A percentile compares a stretch with the other conserved stretches of the same genome.
These are phyloP conservation scores for Andrena camellia DNA, from an alignment of 2,888 invertebrate genomes.

Conservation along the genomic window DNA sequence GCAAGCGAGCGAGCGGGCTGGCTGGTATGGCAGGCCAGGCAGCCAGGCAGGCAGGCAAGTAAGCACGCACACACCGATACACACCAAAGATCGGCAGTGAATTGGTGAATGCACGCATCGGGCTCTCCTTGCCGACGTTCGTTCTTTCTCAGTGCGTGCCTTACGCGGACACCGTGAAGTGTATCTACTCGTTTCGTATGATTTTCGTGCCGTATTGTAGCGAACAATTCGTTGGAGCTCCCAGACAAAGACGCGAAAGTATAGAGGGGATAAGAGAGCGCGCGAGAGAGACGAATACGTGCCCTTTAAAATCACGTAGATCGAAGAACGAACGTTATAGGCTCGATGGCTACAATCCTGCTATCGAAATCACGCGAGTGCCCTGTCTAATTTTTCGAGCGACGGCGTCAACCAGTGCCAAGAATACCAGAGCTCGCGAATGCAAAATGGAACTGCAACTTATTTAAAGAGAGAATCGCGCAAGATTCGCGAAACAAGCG, in stretches of 20 bases:
- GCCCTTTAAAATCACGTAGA: slow-evolving; percentile 13
- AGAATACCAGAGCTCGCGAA: slow-evolving; percentile 42
- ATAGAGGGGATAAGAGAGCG: neutral
- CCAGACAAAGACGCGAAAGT: neutral
- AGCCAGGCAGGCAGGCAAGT: slow-evolving; percentile 5
- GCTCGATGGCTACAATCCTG: slow-evolving; percentile 3
- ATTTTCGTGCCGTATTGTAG: slow-evolving; percentile 61
- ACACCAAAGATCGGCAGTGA: slow-evolving; percentile 59
- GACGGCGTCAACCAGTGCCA: slow-evolving; percentile 36
- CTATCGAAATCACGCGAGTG: slow-evolving; percentile 39
- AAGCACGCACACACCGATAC: slow-evolving; percentile 41
- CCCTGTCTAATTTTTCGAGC: slow-evolving; percentile 38
- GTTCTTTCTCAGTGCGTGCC: slow-evolving; percentile 78
- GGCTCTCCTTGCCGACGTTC: slow-evolving; percentile 63
- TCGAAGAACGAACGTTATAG: neutral
- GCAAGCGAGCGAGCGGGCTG: slow-evolving; percentile 10
- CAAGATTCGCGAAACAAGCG: neutral
- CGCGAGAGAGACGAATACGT: neutral
- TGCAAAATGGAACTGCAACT: slow-evolving; percentile 15
- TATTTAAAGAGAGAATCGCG: slow-evolving; percentile 1
- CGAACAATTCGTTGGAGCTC: slow-evolving; percentile 11
- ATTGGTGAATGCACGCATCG: slow-evolving; percentile 76
- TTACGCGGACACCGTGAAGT: slow-evolving; percentile 69
- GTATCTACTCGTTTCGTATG: slow-evolving; percentile 43
- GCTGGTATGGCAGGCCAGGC: slow-evolving; percentile 4